Evolutionary conservation across 2,113 vertebrate species (phyloP).

Genomic region (Cryptotis parvus): DNA sequence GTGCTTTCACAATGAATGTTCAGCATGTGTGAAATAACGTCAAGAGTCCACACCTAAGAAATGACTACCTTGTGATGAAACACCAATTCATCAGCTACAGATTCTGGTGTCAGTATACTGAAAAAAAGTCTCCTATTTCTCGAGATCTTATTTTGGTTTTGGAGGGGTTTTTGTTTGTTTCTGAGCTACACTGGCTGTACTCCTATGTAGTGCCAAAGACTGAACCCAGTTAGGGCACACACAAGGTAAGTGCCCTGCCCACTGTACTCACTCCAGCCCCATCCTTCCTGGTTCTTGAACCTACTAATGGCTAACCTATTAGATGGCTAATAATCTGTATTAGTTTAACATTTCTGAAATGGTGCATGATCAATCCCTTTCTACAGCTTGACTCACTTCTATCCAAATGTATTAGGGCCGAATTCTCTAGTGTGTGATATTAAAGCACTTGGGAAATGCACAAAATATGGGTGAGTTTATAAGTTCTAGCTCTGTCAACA

Average conservation of each 20-base stretch:
- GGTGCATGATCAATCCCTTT: background rate
- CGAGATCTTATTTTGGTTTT: too few relatives aligned
- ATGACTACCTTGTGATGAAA: background rate
- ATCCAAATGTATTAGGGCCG: background rate
- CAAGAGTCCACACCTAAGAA: constrained; percentile 32
- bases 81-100: background rate
- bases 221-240: too few relatives aligned
- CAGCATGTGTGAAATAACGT: constrained; percentile 48
- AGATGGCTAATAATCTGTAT: background rate
- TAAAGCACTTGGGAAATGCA: background rate
- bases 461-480: background rate
- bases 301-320: too few relatives aligned
- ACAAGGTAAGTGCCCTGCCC: too few relatives aligned
- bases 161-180: too few relatives aligned
- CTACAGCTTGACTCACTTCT: background rate
- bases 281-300: background rate
- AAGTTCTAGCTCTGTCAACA: constrained; percentile 21
- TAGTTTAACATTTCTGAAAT: constrained; percentile 4
- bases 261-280: too few relatives aligned
- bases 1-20: constrained; percentile 53
- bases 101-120: background rate
- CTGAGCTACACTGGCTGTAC: too few relatives aligned
- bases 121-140: background rate
- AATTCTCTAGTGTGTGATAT: background rate
- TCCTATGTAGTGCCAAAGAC: too few relatives aligned